These are phyloP conservation scores for Hedya salicella DNA, from an alignment of 2,888 invertebrate genomes.

Conservation along the genomic window DNA sequence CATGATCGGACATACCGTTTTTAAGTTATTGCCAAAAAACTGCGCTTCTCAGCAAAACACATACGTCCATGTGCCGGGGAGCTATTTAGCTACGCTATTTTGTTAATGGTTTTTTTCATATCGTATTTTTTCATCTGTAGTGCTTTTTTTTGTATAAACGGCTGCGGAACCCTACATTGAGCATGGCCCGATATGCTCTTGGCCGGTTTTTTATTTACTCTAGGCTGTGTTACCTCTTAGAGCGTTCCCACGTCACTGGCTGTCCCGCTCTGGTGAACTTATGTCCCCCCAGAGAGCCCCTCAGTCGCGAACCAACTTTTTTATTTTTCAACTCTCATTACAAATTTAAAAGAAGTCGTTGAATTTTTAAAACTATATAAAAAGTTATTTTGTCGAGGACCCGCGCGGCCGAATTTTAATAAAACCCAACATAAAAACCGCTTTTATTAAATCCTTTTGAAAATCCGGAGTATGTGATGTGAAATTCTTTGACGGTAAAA, in stretches of 20 bases:
- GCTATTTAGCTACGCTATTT: too few species aligned
- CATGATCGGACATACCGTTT: too few species aligned
- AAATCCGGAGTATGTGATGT: conserved; percentile 14
- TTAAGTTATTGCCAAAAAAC: too few species aligned
- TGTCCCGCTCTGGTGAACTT: conserved; percentile 37
- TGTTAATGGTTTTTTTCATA: too few species aligned
- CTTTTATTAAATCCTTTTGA: conserved; percentile 17
- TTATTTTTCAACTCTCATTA: conserved; percentile 41
- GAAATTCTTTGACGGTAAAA: conserved; percentile 12
- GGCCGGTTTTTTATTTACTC: neutral
- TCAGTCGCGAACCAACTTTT: conserved; percentile 35
- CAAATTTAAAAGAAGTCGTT: conserved; percentile 41
- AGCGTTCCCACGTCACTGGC: neutral
- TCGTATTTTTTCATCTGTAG: too few species aligned
- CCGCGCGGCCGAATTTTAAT: conserved; percentile 25
- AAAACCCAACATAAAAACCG: conserved; percentile 6
- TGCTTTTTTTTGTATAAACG: too few species aligned
- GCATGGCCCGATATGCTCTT: too few species aligned
- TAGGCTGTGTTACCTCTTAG: conserved; percentile 19
- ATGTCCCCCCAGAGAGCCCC: conserved; percentile 34
- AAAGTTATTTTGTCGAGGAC: conserved; percentile 21
- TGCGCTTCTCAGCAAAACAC: too few species aligned
- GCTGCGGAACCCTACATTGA: too few species aligned
- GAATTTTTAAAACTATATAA: conserved; percentile 41
- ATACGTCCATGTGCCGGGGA: too few species aligned